phyloP scores from a whole-genome alignment of 2,797 vertebrate genomes.

The Artibeus lituratus region DNA sequence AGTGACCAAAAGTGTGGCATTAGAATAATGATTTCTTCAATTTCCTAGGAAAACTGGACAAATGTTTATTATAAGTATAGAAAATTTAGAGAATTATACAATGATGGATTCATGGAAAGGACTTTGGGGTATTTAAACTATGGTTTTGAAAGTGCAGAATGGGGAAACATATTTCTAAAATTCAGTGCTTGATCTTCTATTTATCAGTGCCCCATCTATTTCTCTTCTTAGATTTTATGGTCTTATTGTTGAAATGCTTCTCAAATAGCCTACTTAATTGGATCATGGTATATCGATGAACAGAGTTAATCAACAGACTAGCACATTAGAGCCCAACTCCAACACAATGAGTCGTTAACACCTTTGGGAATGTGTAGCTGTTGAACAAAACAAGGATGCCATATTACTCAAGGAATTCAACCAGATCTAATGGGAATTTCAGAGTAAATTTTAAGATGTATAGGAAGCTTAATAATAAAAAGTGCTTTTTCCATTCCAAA shows the following conservation, averaged over 20 bases:
- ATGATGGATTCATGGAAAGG: conserved; percentile 10
- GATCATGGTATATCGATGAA: neutral
- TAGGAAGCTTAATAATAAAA: conserved; percentile 40
- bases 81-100: conserved; percentile 42
- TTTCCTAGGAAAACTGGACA: conserved; percentile 64
- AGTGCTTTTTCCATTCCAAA: conserved; percentile 38
- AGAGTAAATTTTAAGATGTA: conserved; percentile 44
- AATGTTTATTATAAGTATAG: conserved; percentile 62
- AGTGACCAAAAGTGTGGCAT: conserved; percentile 61
- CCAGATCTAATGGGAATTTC: conserved; percentile 13
- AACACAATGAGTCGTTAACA: neutral
- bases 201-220: neutral
- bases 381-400: conserved; percentile 32
- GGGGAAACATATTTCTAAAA: neutral
- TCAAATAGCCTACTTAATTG: neutral
- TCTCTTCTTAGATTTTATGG: neutral
- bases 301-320: conserved; percentile 44
- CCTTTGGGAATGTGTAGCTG: neutral
- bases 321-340: neutral
- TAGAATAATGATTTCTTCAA: conserved; percentile 65
- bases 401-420: conserved; percentile 2
- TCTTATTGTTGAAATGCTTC: conserved; percentile 8
- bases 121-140: conserved; percentile 25
- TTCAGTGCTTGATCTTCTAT: neutral
- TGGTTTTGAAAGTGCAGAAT: conserved; percentile 31